These are phyloP conservation scores for Podiceps cristatus DNA, from an alignment of 2,113 vertebrate genomes.

Conservation along the genomic window DNA sequence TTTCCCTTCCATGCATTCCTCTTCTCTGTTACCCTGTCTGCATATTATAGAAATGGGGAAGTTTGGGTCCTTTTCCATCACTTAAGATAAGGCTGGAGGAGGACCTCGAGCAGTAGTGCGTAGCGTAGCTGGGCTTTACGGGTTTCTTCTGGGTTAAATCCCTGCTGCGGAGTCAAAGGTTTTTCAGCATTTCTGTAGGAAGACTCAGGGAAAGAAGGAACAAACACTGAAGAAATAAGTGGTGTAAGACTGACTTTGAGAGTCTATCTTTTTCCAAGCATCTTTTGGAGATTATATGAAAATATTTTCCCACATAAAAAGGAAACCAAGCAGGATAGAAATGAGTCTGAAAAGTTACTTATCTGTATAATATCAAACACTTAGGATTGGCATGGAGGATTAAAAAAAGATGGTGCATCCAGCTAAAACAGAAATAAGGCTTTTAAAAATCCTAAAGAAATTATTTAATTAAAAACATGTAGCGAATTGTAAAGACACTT, in stretches of 20 bases:
- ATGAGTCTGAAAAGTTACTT: background rate
- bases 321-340: background rate
- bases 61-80: rapidly evolving
- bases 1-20: rapidly evolving
- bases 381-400: background rate
- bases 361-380: background rate
- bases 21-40: rapidly evolving
- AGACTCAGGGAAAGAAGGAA: background rate
- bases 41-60: rapidly evolving
- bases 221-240: background rate
- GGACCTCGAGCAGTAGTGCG: rapidly evolving
- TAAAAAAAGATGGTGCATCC: background rate
- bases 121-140: rapidly evolving
- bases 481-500: background rate
- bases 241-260: background rate
- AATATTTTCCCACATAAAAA: background rate
- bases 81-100: background rate
- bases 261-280: background rate
- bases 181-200: background rate
- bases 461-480: background rate
- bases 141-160: background rate
- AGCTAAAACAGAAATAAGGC: background rate
- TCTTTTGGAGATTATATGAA: background rate
- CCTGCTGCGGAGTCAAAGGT: rapidly evolving
- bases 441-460: background rate